phyloP scores from a whole-genome alignment of 2,888 invertebrate species.

The Phengaris alcon region DNA sequence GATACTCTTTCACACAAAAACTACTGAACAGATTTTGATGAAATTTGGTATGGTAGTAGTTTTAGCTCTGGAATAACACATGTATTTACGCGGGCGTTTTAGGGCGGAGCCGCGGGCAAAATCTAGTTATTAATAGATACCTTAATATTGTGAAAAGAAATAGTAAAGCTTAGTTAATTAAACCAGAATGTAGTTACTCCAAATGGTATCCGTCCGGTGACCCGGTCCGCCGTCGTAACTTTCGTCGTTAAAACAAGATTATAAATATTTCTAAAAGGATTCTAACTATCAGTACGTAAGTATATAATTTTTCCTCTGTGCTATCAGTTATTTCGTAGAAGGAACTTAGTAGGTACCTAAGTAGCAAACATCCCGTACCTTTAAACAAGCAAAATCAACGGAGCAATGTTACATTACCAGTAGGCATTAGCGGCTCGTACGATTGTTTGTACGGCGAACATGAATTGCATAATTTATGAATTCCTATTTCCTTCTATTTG shows the following conservation, averaged over 20 bases:
- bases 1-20: too few species aligned
- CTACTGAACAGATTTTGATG: too few species aligned
- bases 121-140: too few species aligned
- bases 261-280: neutral
- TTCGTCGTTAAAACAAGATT: neutral
- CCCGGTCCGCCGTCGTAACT: neutral
- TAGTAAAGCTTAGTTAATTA: too few species aligned
- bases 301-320: too few species aligned
- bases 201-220: neutral
- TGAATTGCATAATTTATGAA: slow-evolving; percentile 71
- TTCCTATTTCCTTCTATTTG: slow-evolving; percentile 43
- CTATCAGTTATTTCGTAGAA: too few species aligned
- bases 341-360: neutral
- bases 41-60: too few species aligned
- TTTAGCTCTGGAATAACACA: too few species aligned
- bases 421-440: slow-evolving; percentile 48
- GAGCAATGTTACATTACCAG: slow-evolving; percentile 53
- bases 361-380: neutral
- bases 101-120: too few species aligned
- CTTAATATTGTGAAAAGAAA: too few species aligned
- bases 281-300: too few species aligned
- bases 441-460: slow-evolving; percentile 56
- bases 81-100: too few species aligned
- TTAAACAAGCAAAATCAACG: slow-evolving; percentile 53
- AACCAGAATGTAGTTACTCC: neutral